Conservation (phyloP, 2,113 vertebrate species). For the Ibidorhyncha struthersii region DNA sequence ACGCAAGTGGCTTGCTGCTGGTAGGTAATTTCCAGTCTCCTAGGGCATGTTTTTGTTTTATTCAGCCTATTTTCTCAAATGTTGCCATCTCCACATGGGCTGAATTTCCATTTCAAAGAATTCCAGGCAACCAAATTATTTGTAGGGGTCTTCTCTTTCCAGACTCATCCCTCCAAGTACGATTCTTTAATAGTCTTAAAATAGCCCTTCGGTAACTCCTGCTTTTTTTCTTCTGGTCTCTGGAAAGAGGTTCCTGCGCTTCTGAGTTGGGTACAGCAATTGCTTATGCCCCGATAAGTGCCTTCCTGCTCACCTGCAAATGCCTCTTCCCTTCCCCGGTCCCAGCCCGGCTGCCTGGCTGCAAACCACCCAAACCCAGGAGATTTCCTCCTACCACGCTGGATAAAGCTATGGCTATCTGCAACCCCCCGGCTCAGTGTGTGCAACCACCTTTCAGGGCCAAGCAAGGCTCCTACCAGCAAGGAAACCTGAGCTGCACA, state of each 20-base stretch:
- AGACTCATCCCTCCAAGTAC: not conserved
- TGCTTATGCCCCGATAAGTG: not conserved
- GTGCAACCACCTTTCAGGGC: not conserved
- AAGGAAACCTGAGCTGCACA: not conserved
- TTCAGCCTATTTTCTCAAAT: not conserved
- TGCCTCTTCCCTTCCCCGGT: not conserved
- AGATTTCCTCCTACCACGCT: not conserved
- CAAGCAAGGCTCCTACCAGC: not conserved
- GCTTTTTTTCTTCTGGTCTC: not conserved
- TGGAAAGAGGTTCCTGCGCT: not conserved
- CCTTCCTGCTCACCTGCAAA: not conserved
- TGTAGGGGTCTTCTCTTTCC: not conserved
- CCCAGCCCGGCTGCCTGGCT: not conserved
- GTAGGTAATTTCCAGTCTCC: not conserved
- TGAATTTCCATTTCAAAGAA: slow-evolving; percentile 41
- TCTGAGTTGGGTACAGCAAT: rapidly evolving
- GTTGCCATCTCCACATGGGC: not conserved
- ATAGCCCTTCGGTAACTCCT: not conserved
- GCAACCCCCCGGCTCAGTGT: not conserved
- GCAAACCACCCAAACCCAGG: not conserved
- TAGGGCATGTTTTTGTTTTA: not conserved
- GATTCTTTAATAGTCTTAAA: not conserved
- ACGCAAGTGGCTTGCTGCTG: not conserved
- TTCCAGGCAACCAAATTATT: not conserved
- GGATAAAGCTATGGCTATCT: not conserved